A percentile compares a stretch with the other conserved stretches of the same genome.
Evolutionary conservation across 1,140 invertebrate genomes (phyloP).

Genomic region (Drosophila sp.): DNA sequence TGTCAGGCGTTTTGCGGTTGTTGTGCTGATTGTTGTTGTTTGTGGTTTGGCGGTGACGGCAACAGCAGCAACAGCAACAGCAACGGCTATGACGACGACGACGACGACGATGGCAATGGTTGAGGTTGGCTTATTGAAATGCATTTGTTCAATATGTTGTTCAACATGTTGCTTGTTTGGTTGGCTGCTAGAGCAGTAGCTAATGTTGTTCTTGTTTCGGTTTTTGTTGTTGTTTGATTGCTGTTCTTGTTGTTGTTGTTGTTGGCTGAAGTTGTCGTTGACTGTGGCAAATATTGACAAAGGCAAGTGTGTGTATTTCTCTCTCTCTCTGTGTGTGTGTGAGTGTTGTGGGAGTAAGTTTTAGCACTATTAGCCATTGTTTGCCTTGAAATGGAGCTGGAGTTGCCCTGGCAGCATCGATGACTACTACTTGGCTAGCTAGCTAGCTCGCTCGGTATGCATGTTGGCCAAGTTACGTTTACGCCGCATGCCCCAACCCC

Average conservation of each 20-base stretch:
- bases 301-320: constrained; percentile 46
- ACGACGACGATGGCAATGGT: constrained; percentile 46
- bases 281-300: constrained; percentile 78
- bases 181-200: constrained; percentile 27
- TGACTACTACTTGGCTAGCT: constrained; percentile 1
- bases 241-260: constrained; percentile 54
- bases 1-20: constrained; percentile 35
- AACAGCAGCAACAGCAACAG: constrained; percentile 1
- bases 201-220: constrained; percentile 52
- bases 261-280: constrained; percentile 71
- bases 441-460: constrained; percentile 1
- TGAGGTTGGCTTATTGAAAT: constrained; percentile 78
- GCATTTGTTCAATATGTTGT: constrained; percentile 80
- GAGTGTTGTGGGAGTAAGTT: constrained; percentile 69
- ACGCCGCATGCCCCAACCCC: constrained; percentile 30
- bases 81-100: not conserved
- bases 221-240: constrained; percentile 33
- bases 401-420: constrained; percentile 20
- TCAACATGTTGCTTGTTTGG: constrained; percentile 65
- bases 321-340: constrained; percentile 4
- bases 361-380: constrained; percentile 79
- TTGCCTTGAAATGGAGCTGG: constrained; percentile 75
- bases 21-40: constrained; percentile 42
- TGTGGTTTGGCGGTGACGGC: constrained; percentile 54
- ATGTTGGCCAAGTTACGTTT: constrained; percentile 40